Base-by-base conservation (phyloP, 2,888 invertebrate species). In the Eristalinus aeneus region DNA sequence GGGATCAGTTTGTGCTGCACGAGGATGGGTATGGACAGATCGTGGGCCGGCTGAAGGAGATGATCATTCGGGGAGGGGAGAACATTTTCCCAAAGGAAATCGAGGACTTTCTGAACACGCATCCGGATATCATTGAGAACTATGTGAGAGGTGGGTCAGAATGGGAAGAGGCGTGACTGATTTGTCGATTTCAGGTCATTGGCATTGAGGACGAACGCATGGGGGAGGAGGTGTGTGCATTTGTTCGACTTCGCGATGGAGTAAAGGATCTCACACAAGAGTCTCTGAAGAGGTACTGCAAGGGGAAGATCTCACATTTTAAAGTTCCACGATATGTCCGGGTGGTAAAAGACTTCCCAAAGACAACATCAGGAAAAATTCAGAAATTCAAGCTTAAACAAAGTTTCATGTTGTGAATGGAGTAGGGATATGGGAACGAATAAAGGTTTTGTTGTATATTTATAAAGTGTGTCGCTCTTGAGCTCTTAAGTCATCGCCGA, bases 71-170 rank as follows among this genome's bases (percentile, higher is more conserved):
- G 60, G 96, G 96, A 3, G 97, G 97, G 16, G 96, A 96, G 92
- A 97, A 97, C 90, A 94, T 97, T 75, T 96, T 95, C 90, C 97
- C 97, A 0, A 94, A 94, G 94, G 97, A 97, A 93, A 94, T 97
- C 63, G 97, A 97, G 92, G 94, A 96, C 87, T 94, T 95, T 85
- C 90, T 97, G 1, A 94, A 95, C 88, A 93, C 94, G 0, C 96
- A 97, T 93, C 95, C 96, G 0, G 93, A 94, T 87, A 93, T 97
- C 53, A 90, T 94, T 16, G 96, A 97, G 90, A 94, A 94, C 8
- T 95, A 96, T 89, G 96, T 96, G 91, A 84, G 90, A 12, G 0
- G 2, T 10, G 20, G 6, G 0, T n/a, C n/a, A 2, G 8, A 16
- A n/a, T 16, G 8, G 1, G 16, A n/a, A 16, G 16, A 8, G 2